Evolutionary conservation across 2,888 invertebrate species (phyloP).

Genomic region (Acleris literana): DNA sequence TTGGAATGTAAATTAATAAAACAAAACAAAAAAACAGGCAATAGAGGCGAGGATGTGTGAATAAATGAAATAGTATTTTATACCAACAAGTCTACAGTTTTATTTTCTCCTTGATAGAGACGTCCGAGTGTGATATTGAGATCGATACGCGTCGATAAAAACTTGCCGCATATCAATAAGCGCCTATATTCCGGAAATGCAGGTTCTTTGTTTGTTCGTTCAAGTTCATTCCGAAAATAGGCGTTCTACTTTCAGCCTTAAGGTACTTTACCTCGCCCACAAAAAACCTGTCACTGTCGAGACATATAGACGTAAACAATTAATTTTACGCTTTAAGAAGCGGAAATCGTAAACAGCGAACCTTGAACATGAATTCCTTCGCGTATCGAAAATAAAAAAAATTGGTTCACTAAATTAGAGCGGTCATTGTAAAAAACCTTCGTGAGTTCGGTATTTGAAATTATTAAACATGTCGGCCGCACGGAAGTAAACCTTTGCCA

Average conservation of each 20-base stretch:
- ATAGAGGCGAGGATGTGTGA: conserved; percentile 41
- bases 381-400: conserved; percentile 25
- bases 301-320: conserved; percentile 26
- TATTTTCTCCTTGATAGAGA: conserved; percentile 15
- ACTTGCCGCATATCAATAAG: conserved; percentile 8
- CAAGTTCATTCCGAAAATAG: conserved; percentile 22
- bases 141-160: conserved; percentile 10
- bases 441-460: conserved; percentile 25
- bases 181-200: conserved; percentile 9
- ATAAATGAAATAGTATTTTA: conserved; percentile 39
- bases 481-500: conserved; percentile 27
- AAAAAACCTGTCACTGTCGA: conserved; percentile 12
- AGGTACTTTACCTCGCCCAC: conserved; percentile 1
- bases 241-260: conserved; percentile 17
- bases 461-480: conserved; percentile 23
- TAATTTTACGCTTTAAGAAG: conserved; percentile 30
- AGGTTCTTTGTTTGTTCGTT: conserved; percentile 12
- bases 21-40: conserved; percentile 35
- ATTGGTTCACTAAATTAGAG: conserved; percentile 31
- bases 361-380: conserved; percentile 39
- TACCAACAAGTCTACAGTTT: conserved; percentile 15
- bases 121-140: not conserved
- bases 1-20: conserved; percentile 36
- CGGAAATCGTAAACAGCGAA: conserved; percentile 33
- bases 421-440: conserved; percentile 31